Evolutionary conservation across 2,113 vertebrate species (phyloP), one percentile per base, ranked within the genome.

Genomic region (Leucosticte australis): DNA sequence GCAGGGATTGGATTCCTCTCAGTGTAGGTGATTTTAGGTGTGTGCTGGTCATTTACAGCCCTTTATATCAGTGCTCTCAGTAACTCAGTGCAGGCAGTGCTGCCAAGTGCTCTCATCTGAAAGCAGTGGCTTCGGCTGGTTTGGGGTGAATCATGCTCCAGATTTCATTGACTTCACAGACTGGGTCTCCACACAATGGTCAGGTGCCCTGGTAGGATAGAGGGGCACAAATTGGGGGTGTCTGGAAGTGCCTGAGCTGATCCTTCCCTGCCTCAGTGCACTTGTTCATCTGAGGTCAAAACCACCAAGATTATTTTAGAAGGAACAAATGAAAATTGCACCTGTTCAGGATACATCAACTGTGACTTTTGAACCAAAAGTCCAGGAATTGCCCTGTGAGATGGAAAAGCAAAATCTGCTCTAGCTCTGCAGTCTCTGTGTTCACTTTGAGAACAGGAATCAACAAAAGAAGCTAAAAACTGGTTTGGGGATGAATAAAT

Each of bases 171-270:
- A 5, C 39, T 84, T 84, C 46, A 56, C 5, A 10, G 42, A 0
- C 52, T 44, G 20, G 27, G 20, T 71, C 49, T 79, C 39, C 52
- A 7, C 17, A 3, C 14, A 6, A 11, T 46, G 31, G 19, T 50
- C n/a, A 35, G 65, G 19, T 50, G 65, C 52, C 64, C 53, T 82
- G 44, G 30, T 26, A 8, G 52, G 37, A 41, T 2, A 15, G 5
- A 60, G 33, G 22, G 33, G 10, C 27, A 14, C 0, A 0, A 20
- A 42, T 3, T 19, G 22, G 55, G 15, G 21, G 23, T n/a, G 67
- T 50, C 75, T 78, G 35, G 26, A 76, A 60, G 62, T 14, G 19
- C 19, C 63, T 73, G 86, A 90, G 71, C 59, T 80, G 41, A 46
- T 92, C 71, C 46, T 92, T 20, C 31, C 12, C n/a, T 84, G 6